Base-by-base conservation (phyloP, 2,797 vertebrate species). In the Hapalemur alaotrensis region DNA sequence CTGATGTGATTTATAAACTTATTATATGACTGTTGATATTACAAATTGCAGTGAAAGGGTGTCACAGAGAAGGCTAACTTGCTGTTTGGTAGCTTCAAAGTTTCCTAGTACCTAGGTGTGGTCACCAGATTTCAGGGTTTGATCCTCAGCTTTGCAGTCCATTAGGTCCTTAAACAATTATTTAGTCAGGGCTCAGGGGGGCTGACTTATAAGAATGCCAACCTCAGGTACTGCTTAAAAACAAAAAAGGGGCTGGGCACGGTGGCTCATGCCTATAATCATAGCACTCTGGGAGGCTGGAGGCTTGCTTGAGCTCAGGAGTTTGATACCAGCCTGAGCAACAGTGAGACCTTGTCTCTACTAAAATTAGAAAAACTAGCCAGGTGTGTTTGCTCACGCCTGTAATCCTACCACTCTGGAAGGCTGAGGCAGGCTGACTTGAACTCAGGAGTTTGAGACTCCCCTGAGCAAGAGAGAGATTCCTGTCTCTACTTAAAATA, bases 71-170 rank as follows among this genome's bases (percentile, higher is more conserved):
- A 72, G 46, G 8, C 4, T 95, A 59, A 81, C 93, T 89, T 85
- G 72, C 86, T 92, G 35, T 67, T 85, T 89, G 78, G 35, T 83
- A 92, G 63, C 76, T 38, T 96, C 57, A 84, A 23, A 91, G 12
- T 10, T 97, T 87, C 32, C 63, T 35, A 79, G 41, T 92, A 93
- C 41, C 2, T 69, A 86, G 0, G 17, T 85, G 46, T 94, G 38
- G n/a, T 72, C 73, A 91, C 61, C 15, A 93, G 52, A 70, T 81
- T 80, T 93, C 22, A 97, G 65, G 41, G 69, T 80, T 78, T 79
- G n/a, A 75, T 63, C 52, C 72, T 93, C 41, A 95, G 25, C 5
- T 88, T 35, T 76, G 46, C 14, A 91, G 38, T 91, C 25, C 2
- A 48, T 75, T 78, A 72, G 23, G 28, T 63, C 61, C 50, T 82